Conservation (phyloP, 2,888 invertebrate genomes). For the Dynastes maya region DNA sequence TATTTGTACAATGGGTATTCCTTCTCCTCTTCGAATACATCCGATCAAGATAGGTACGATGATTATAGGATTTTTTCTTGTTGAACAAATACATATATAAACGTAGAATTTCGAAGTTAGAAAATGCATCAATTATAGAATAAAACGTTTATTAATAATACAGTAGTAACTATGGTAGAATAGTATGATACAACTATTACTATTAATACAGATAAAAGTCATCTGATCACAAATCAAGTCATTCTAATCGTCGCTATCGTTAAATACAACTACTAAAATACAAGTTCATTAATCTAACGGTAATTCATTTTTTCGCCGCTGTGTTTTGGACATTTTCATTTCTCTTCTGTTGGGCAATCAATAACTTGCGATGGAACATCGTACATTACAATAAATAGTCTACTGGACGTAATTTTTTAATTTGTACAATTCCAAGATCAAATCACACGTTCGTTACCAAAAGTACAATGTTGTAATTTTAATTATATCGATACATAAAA, state of each 20-base stretch:
- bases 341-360: slow-evolving; percentile 11
- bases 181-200: slow-evolving; percentile 53
- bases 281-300: slow-evolving; percentile 42
- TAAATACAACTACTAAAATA: slow-evolving; percentile 50
- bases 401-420: slow-evolving; percentile 52
- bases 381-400: slow-evolving; percentile 18
- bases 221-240: slow-evolving; percentile 59
- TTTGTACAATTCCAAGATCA: slow-evolving; percentile 52
- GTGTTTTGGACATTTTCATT: slow-evolving; percentile 16
- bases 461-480: background rate
- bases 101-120: background rate
- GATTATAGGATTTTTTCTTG: no score
- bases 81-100: no score
- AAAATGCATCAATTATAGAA: slow-evolving; percentile 49
- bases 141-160: slow-evolving; percentile 54
- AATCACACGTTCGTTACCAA: slow-evolving; percentile 42
- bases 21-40: no score
- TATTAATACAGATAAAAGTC: slow-evolving; percentile 55
- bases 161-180: slow-evolving; percentile 53
- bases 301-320: background rate
- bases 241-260: slow-evolving; percentile 47
- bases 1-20: no score
- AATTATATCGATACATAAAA: background rate
- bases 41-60: no score
- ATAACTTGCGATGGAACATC: slow-evolving; percentile 5